Evolutionary conservation across 2,888 invertebrate genomes (phyloP).

Genomic region (Lymantria dispar): DNA sequence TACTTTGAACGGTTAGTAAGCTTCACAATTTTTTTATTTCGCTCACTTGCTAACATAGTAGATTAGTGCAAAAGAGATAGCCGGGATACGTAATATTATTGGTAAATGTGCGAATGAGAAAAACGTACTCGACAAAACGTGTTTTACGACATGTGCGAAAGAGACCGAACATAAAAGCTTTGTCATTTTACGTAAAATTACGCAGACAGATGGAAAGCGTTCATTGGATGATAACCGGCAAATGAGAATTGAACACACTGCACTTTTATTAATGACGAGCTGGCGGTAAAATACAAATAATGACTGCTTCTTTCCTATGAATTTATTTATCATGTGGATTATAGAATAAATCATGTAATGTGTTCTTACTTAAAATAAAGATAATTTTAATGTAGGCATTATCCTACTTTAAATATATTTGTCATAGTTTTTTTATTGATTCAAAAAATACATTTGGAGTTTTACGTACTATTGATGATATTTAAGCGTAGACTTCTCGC

Average conservation of each 20-base stretch:
- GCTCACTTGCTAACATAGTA: conserved; percentile 34
- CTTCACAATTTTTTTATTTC: conserved; percentile 41
- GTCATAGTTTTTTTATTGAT: too few species aligned
- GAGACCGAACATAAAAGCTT: conserved; percentile 42
- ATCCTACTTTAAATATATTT: too few species aligned
- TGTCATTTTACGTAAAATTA: conserved; percentile 58
- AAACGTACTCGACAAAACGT: conserved; percentile 28
- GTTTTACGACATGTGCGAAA: conserved; percentile 44
- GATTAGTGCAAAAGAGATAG: conserved; percentile 43
- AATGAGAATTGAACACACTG: conserved; percentile 77
- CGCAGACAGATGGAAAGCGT: conserved; percentile 87
- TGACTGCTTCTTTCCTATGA: neutral
- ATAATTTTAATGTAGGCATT: too few species aligned
- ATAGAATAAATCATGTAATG: too few species aligned
- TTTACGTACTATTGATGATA: conserved; percentile 6
- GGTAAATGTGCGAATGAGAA: conserved; percentile 57
- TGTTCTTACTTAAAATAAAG: too few species aligned
- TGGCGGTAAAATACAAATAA: conserved; percentile 51
- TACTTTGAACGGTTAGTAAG: conserved; percentile 55
- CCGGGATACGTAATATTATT: conserved; percentile 45
- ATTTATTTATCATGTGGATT: too few species aligned
- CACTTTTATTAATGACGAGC: conserved; percentile 36
- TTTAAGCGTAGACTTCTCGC: conserved; percentile 28
- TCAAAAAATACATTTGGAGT: too few species aligned
- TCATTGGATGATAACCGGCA: conserved; percentile 80